Conservation (phyloP, 2,113 vertebrate genomes). For the Gymnogyps californianus region DNA sequence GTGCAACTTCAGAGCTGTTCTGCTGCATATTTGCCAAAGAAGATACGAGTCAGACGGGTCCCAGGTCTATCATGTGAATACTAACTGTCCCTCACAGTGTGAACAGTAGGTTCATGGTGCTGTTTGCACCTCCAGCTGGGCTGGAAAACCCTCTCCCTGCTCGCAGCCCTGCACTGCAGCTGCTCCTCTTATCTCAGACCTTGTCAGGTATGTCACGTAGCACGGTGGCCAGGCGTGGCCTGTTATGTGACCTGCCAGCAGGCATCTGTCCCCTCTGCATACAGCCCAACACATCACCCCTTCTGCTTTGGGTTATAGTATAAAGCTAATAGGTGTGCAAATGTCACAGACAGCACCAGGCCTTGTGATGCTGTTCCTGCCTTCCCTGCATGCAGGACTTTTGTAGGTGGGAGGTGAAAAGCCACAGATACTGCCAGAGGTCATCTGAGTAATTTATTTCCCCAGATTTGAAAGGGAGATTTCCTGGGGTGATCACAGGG, state of each 20-base stretch:
- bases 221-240: not conserved
- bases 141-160: not conserved
- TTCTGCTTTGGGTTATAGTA: not conserved
- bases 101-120: not conserved
- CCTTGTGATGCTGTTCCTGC: not conserved
- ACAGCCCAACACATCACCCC: not conserved
- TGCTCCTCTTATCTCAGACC: not conserved
- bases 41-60: fast-evolving
- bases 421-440: not conserved
- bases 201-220: not conserved
- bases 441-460: not conserved
- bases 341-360: not conserved
- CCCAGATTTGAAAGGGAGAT: fast-evolving
- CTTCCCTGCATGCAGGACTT: not conserved
- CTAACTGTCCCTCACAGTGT: not conserved
- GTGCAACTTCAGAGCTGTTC: not conserved
- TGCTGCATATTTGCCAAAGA: not conserved
- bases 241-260: not conserved
- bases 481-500: not conserved
- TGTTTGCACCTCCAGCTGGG: not conserved
- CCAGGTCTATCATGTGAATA: too few relatives aligned
- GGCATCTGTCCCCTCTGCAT: not conserved
- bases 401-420: not conserved
- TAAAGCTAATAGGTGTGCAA: not conserved
- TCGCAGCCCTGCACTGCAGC: not conserved